Conservation (phyloP, 2,113 vertebrate genomes). For the Neomonachus schauinslandi region DNA sequence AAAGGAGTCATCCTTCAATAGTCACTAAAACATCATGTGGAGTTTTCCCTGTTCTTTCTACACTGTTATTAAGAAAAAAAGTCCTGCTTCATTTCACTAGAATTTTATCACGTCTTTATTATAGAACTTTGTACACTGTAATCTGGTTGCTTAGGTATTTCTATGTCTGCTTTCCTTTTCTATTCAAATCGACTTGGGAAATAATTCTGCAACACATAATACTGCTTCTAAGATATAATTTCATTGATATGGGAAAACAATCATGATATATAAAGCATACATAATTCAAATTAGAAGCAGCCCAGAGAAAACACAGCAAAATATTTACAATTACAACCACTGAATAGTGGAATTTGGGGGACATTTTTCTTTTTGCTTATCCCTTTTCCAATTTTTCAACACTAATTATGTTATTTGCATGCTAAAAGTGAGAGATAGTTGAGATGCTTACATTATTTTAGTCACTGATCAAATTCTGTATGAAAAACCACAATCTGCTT, state of each 20-base stretch:
- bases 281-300: background rate
- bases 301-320: background rate
- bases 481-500: background rate
- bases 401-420: background rate
- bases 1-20: background rate
- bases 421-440: background rate
- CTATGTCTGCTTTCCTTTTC: background rate
- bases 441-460: background rate
- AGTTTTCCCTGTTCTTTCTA: background rate
- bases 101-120: background rate
- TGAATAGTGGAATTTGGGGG: background rate
- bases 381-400: background rate
- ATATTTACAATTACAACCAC: background rate
- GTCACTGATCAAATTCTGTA: background rate
- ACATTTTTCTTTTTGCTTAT: background rate
- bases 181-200: background rate
- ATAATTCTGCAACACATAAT: background rate
- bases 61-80: background rate
- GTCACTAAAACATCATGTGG: background rate
- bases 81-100: background rate
- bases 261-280: background rate
- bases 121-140: background rate
- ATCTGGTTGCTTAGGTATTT: background rate
- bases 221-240: background rate
- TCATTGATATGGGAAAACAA: background rate